These are phyloP conservation scores for Epinephelus fuscoguttatus DNA, from an alignment of 2,113 vertebrate genomes.

Conservation along the genomic window DNA sequence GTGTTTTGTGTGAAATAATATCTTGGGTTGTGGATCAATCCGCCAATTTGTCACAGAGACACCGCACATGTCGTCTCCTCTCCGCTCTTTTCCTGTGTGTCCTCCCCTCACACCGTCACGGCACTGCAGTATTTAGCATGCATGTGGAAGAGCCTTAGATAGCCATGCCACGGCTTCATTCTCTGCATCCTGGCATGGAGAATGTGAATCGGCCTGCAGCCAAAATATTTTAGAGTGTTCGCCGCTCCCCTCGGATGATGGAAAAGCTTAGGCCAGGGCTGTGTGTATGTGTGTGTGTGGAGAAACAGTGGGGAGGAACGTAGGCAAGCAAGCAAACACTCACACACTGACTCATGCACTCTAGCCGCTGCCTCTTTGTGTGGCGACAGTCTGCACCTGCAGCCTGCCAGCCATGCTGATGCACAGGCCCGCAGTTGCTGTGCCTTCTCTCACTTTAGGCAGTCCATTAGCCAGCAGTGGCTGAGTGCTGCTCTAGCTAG, in stretches of 20 bases:
- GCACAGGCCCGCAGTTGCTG: conserved; percentile 26
- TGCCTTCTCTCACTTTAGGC: conserved; percentile 34
- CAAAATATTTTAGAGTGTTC: conserved; percentile 55
- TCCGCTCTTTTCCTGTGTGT: conserved; percentile 1
- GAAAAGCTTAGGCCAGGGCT: conserved; percentile 23
- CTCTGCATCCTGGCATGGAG: conserved; percentile 46
- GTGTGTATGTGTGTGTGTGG: conserved; percentile 5
- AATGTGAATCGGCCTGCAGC: conserved; percentile 40
- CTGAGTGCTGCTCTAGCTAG: conserved; percentile 49
- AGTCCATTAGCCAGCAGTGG: conserved; percentile 62
- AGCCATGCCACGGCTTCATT: conserved; percentile 20
- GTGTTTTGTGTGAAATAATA: conserved; percentile 45
- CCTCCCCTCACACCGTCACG: conserved; percentile 21
- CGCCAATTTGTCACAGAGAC: conserved; percentile 10
- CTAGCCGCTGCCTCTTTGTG: conserved; percentile 40
- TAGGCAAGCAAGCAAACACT: conserved; percentile 43
- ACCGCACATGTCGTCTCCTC: background rate
- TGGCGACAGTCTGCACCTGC: conserved; percentile 50
- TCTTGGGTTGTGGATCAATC: conserved; percentile 29
- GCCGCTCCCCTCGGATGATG: conserved; percentile 34
- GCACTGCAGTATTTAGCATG: conserved; percentile 72
- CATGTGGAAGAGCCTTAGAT: conserved; percentile 44
- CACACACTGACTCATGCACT: conserved; percentile 42
- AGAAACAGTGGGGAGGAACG: background rate
- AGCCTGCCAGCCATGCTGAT: conserved; percentile 29